Base-by-base conservation (phyloP, 2,797 vertebrate genomes). In the Serranus cabrilla region DNA sequence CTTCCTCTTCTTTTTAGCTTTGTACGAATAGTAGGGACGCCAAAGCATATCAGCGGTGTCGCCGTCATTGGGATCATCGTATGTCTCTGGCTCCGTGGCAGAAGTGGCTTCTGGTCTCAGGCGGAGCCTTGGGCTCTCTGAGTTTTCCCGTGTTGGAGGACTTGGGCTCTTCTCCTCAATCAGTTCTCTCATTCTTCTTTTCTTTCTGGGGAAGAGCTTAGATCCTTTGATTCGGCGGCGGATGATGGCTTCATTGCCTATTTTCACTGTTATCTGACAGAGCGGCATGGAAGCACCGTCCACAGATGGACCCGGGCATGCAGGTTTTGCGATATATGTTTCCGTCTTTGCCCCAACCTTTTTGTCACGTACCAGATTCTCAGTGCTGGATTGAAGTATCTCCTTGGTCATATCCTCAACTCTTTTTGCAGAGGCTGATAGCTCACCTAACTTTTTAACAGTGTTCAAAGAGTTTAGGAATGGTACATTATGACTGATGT, bases 261-360 rank as follows among this genome's bases (percentile, higher is more conserved):
- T 99, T 94, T 98, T 99, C 55, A 99, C 98, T 20, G 98, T 99
- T 89, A 99, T 99, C 87, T 99, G 97, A 92, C 98, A 99, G 45
- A 99, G 96, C 3, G 98, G 98, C 0, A 97, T 96, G 0, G 98
- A 91, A 0, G 93, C 96, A 81, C 95, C 97, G 59, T 96, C 95
- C 13, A 96, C 86, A 57, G 98, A 99, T 39, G 98, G 97, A 63
- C 98, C 98, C 0, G 97, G 97, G 66, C 97, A 97, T 51, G 97
- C 98, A 12, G 98, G 97, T 88, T 99, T 99, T 63, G 98, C 98
- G 37, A 99, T 98, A 23, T 99, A 99, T 0, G 97, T 99, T 92
- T 99, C 97, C 3, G 95, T 99, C 92, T 97, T 98, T 82, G 95
- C 91, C 1, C 90, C 92, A 54, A 92, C 80, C 52, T 89, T 82